Evolutionary conservation across 2,113 vertebrate species (phyloP).

Genomic region (Lates calcarifer): DNA sequence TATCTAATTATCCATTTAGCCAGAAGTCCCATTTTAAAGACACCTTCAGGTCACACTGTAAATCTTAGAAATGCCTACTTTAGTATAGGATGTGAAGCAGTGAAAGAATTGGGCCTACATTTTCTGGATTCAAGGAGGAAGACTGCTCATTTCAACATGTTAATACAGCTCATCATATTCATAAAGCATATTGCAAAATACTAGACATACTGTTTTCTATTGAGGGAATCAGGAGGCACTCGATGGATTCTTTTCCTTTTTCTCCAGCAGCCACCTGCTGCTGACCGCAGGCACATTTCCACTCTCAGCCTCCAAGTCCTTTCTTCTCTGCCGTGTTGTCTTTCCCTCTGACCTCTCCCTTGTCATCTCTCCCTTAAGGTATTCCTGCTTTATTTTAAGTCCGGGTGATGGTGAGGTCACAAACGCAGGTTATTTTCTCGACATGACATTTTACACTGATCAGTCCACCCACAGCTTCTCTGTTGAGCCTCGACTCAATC

Average conservation of each 20-base stretch:
- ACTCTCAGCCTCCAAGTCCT: constrained; percentile 28
- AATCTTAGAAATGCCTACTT: background rate
- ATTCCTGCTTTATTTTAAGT: constrained; percentile 58
- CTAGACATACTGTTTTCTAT: background rate
- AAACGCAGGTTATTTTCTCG: background rate
- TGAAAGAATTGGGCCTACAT: background rate
- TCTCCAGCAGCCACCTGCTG: constrained; percentile 27
- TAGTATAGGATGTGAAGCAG: background rate
- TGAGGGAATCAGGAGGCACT: background rate
- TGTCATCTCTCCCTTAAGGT: constrained; percentile 37
- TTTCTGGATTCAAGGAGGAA: background rate
- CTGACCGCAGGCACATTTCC: constrained; percentile 34
- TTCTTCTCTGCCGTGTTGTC: constrained; percentile 48
- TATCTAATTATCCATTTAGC: constrained; percentile 7
- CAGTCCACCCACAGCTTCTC: constrained; percentile 26
- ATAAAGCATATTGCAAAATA: background rate
- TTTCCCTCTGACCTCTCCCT: constrained; percentile 61
- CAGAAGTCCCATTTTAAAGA: constrained; percentile 30
- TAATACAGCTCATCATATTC: background rate
- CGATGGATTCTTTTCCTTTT: background rate
- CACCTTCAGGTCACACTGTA: constrained; percentile 23
- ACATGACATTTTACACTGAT: constrained; percentile 45
- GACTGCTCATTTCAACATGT: background rate
- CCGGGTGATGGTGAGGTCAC: constrained; percentile 18
- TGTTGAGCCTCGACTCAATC: constrained; percentile 20